These are phyloP conservation scores for Ifrita kowaldi DNA, from an alignment of 2,113 vertebrate genomes.

Conservation along the genomic window DNA sequence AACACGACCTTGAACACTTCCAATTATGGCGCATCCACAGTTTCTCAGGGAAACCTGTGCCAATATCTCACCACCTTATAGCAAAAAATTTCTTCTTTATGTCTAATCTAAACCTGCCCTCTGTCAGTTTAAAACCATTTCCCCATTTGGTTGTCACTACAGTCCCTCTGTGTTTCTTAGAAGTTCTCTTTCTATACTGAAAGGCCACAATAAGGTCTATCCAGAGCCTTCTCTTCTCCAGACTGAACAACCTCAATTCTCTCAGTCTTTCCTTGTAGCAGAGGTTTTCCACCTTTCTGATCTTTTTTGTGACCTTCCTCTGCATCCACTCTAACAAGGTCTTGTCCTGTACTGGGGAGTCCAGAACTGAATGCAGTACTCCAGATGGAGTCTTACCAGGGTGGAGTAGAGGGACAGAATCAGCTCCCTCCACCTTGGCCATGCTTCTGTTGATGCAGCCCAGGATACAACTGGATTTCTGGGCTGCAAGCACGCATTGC, in stretches of 20 bases:
- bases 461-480: neutral
- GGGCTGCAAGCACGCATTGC: neutral
- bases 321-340: neutral
- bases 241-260: neutral
- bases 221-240: neutral
- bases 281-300: neutral
- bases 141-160: neutral
- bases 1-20: neutral
- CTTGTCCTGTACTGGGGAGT: neutral
- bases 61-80: neutral
- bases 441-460: neutral
- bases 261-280: neutral
- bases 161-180: neutral
- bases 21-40: neutral
- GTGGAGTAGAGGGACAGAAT: neutral
- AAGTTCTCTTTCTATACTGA: neutral
- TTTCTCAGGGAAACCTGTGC: neutral
- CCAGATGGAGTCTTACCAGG: neutral
- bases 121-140: neutral
- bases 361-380: neutral
- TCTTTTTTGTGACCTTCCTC: neutral
- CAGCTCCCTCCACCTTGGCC: neutral
- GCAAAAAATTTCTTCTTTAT: neutral
- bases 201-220: neutral
- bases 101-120: neutral